A percentile compares a stretch with the other conserved stretches of the same genome.
Evolutionary conservation across 2,113 vertebrate genomes (phyloP).

Genomic region (Neogale vison): DNA sequence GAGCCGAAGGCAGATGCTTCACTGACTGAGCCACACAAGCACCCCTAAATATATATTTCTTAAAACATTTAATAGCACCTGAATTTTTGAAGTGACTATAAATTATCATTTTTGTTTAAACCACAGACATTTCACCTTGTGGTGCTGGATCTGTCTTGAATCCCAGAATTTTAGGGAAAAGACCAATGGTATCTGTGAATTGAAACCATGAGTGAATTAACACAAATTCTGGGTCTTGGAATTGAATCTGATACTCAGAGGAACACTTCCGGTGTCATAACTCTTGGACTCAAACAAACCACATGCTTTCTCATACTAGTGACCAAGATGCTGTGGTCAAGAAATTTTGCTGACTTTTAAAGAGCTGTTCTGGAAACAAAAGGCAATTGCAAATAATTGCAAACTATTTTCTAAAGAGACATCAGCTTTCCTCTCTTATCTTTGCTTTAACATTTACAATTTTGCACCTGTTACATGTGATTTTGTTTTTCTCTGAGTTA

Average conservation of each 20-base stretch:
- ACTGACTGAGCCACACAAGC: too few species aligned
- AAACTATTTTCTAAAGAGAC: constrained; percentile 18
- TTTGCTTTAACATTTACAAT: constrained; percentile 5
- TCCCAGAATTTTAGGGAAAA: background rate
- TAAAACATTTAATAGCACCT: background rate
- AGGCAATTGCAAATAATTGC: background rate
- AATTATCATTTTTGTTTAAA: background rate
- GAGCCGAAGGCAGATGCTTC: too few species aligned
- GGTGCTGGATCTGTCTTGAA: background rate
- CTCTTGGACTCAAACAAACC: background rate
- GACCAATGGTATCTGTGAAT: background rate
- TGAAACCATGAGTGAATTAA: background rate
- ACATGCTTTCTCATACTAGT: background rate
- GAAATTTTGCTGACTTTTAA: constrained; percentile 20
- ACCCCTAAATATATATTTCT: background rate
- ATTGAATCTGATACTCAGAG: background rate
- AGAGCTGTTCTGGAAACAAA: background rate
- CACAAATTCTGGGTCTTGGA: background rate
- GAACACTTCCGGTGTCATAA: background rate
- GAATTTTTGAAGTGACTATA: background rate
- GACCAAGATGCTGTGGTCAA: background rate
- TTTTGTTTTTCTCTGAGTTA: constrained; percentile 42
- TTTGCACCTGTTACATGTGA: constrained; percentile 12
- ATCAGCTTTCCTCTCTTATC: background rate
- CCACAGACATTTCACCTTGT: background rate